These are phyloP conservation scores for Poeciliopsis infans DNA, from an alignment of 2,797 vertebrate genomes.

Conservation along the genomic window DNA sequence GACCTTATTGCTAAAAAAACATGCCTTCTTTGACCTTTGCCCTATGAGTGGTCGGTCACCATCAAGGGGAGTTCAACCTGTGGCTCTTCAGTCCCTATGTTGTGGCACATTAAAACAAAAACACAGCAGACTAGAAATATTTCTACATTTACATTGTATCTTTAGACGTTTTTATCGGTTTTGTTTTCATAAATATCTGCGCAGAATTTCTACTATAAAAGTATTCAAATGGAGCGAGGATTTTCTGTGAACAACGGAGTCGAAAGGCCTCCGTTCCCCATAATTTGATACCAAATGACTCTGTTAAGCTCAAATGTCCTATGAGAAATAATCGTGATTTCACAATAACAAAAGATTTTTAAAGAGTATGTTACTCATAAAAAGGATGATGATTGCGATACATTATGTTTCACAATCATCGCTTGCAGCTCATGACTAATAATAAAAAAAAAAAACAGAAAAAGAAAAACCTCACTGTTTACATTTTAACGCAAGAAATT, in stretches of 20 bases:
- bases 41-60: not conserved
- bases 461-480: too few relatives aligned
- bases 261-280: not conserved
- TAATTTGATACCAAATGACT: not conserved
- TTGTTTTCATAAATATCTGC: not conserved
- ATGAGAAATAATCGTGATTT: not conserved
- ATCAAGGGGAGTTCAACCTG: not conserved
- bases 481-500: too few relatives aligned
- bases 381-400: not conserved
- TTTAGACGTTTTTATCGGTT: too few relatives aligned
- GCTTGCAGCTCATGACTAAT: not conserved
- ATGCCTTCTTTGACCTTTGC: not conserved
- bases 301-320: too few relatives aligned
- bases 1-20: not conserved
- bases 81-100: not conserved
- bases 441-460: too few relatives aligned
- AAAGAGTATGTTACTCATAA: not conserved
- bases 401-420: not conserved
- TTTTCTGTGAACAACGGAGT: not conserved
- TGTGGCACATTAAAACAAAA: not conserved
- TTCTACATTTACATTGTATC: too few relatives aligned
- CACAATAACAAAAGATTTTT: not conserved
- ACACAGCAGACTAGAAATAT: not conserved
- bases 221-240: not conserved
- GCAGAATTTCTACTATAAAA: not conserved